Base-by-base conservation (phyloP, 2,797 vertebrate species). In the Sebastes dallii region DNA sequence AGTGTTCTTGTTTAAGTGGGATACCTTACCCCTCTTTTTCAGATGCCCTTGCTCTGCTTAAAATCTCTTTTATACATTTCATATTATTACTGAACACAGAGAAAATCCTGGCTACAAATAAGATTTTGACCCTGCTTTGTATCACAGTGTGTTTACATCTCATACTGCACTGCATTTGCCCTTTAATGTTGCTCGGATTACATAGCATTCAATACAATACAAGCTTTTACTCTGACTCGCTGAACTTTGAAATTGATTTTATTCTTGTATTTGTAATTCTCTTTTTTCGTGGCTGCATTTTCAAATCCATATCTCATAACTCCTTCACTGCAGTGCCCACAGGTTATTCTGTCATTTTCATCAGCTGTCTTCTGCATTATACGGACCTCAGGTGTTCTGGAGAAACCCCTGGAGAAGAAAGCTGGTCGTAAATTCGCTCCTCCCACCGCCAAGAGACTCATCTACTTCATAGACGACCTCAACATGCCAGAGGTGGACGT, bases 391-490 rank as follows among this genome's bases (percentile, higher is more conserved):
- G 96, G 95, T 78, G 92, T 96, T 80, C 85, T 97, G 78, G 96
- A 96, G 89, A 97, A 96, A 86, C 90, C 93, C n/a, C 91, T 96
- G 78, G 96, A 96, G 92, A 96, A 97, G 89, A 97, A 96, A 91
- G 94, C 94, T 0, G 95, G 96, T 32, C 94, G 95, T 83, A 97
- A 96, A 93, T 95, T 95, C 71, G 91, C 90, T 87, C 94, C 95
- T 67, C 95, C 95, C 8, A 94, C 93, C 1, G 92, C 90, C 34
- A 97, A 96, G 91, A 96, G 89, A 68, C 94, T 96, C 69, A 96
- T 97, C 80, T 95, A 97, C 95, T 97, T 97, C 80, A 93, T 95
- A 88, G 95, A 96, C 67, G 95, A 96, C 92, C 91, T 97, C 75
- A 96, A 96, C 94, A 96, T 97, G 96, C 93, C 95, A 22, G 94